Evolutionary conservation across 1,140 invertebrate species (phyloP).

Genomic region (Akabosia matsudoensis): DNA sequence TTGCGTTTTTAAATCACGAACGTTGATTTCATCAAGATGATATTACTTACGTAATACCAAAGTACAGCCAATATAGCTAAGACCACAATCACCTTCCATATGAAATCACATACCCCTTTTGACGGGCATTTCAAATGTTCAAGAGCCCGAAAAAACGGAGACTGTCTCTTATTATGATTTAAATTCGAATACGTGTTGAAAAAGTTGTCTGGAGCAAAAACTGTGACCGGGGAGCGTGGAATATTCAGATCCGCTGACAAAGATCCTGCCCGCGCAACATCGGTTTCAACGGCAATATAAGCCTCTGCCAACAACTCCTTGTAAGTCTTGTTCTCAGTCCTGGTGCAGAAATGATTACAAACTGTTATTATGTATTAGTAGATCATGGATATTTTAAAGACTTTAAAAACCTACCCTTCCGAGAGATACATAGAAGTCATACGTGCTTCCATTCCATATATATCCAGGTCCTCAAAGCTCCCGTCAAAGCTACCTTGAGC

Average conservation of each 20-base stretch:
- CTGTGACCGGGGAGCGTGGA: conserved; percentile 25
- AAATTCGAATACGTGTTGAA: background rate
- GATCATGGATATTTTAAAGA: too few relatives aligned
- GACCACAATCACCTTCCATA: conserved; percentile 31
- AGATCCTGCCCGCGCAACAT: conserved; percentile 28
- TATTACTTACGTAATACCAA: conserved; percentile 13
- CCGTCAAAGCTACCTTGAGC: background rate
- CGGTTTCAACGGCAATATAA: conserved; percentile 28
- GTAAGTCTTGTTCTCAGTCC: background rate
- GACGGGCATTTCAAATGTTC: background rate
- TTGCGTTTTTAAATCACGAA: too few relatives aligned
- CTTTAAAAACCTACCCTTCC: too few relatives aligned
- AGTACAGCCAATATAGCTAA: background rate
- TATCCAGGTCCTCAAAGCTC: background rate
- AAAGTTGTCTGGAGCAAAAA: conserved; percentile 22
- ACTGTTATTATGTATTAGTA: too few relatives aligned
- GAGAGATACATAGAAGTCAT: too few relatives aligned
- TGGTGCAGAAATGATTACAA: background rate
- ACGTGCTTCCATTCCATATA: background rate
- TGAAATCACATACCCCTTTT: background rate
- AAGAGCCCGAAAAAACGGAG: background rate
- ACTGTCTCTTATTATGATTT: background rate
- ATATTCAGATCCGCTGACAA: conserved; percentile 40
- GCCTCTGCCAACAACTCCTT: background rate
- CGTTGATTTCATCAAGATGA: too few relatives aligned